Conservation (phyloP, 2,113 vertebrate genomes). For the Apodemus speciosus region DNA sequence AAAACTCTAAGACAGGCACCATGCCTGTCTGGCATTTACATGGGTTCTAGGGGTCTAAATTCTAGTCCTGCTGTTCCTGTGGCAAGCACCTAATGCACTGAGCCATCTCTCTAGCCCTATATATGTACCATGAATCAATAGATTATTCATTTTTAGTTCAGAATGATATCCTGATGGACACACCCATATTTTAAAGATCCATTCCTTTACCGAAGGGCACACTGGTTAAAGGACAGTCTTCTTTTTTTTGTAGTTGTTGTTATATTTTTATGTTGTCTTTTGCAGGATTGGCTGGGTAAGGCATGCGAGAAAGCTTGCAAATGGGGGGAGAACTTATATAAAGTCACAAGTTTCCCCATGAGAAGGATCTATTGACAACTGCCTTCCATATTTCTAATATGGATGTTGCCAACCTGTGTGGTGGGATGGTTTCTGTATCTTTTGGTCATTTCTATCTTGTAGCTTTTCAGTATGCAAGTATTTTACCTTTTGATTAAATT, state of each 20-base stretch:
- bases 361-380: not conserved
- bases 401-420: not conserved
- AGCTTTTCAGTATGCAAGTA: not conserved
- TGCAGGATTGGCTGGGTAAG: not conserved
- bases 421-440: not conserved
- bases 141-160: not conserved
- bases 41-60: not conserved
- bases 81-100: not conserved
- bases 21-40: too few species aligned
- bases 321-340: not conserved
- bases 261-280: not conserved
- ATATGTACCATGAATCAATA: not conserved
- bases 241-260: not conserved
- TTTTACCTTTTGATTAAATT: not conserved
- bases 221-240: not conserved
- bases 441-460: not conserved
- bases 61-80: not conserved
- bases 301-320: not conserved
- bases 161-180: not conserved
- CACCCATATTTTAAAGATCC: not conserved
- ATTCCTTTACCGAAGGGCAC: not conserved
- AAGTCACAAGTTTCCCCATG: not conserved
- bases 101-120: not conserved
- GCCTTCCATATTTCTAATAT: not conserved
- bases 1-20: not conserved